Evolutionary conservation across 2,888 invertebrate genomes (phyloP), one percentile per base, ranked within the genome.

Genomic region (Eristalinus aeneus): DNA sequence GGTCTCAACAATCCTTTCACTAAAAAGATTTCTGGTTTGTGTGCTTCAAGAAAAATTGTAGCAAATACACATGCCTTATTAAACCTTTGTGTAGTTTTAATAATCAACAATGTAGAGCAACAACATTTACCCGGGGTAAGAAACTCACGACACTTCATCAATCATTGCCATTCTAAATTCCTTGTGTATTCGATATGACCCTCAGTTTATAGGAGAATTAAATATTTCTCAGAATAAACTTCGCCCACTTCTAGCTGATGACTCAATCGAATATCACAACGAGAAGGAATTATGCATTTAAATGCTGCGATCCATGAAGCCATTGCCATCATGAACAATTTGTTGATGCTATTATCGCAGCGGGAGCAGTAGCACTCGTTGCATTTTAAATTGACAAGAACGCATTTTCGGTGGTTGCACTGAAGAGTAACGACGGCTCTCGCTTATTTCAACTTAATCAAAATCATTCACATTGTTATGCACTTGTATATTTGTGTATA

Each of bases 301-400:
- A 16, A 46, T 46, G 16, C 16, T 46, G 46, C 46, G 16, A 16
- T 46, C 46, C 16, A 46, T 46, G 46, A 46, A 16, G 5, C 39
- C 39, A 31, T 58, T 65, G 27, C 20, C 39, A 36, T 16, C 8
- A 11, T 68, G 61, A 63, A 16, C 32, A 10, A 63, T 80, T 68
- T 58, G 63, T 20, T 64, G 22, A 58, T 65, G 60, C 58, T 54
- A 60, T 53, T 76, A 61, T 54, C 65, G 71, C 53, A 46, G 46
- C 46, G 16, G 46, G 16, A 65, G 69, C 64, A 76, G 81, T 71
- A 71, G 60, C 60, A 27, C 54, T 54, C 36, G 31, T 32, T 81
- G 76, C 65, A 76, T 81, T 76, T 71, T 31, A 67, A 81, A 71
- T 36, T 56, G 20, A 81, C 58, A 36, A 34, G n/a, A 71, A 76